Conservation (phyloP, 1,140 invertebrate genomes). For the Drosophila willistoni region DNA sequence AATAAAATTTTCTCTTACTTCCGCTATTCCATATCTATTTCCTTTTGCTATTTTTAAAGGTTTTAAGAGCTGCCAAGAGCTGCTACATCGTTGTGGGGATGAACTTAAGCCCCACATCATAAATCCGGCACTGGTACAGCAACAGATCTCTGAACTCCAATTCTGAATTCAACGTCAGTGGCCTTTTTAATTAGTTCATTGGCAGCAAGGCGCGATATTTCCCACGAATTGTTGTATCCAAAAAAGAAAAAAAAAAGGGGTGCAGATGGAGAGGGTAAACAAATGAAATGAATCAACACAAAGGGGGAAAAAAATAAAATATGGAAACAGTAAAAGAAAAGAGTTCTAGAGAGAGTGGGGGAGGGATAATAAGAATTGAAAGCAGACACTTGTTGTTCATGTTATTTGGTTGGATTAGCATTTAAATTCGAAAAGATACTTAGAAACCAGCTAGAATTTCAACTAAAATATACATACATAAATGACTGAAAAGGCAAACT, state of each 20-base stretch:
- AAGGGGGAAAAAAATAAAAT: slow-evolving; percentile 17
- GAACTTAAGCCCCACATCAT: neutral
- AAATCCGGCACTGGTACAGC: slow-evolving; percentile 7
- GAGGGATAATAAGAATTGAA: neutral
- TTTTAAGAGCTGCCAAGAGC: neutral
- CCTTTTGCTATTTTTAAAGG: neutral
- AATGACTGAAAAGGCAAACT: too few relatives aligned
- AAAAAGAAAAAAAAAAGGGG: neutral
- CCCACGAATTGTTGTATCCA: slow-evolving; percentile 62
- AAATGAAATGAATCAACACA: slow-evolving; percentile 77
- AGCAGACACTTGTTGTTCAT: slow-evolving; percentile 9
- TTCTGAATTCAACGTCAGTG: slow-evolving; percentile 13
- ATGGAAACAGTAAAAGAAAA: slow-evolving; percentile 36
- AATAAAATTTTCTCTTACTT: neutral
- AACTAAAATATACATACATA: neutral
- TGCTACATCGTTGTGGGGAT: neutral
- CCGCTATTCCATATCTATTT: neutral
- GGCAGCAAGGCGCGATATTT: slow-evolving; percentile 68
- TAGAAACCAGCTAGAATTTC: neutral
- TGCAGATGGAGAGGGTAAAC: slow-evolving; percentile 51
- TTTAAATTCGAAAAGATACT: neutral
- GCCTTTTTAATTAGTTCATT: slow-evolving; percentile 75
- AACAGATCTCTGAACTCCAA: slow-evolving; percentile 22
- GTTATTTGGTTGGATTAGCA: slow-evolving; percentile 11
- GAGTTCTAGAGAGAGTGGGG: neutral